phyloP scores from a whole-genome alignment of 2,888 invertebrate species.

The Limnephilus rhombicus region DNA sequence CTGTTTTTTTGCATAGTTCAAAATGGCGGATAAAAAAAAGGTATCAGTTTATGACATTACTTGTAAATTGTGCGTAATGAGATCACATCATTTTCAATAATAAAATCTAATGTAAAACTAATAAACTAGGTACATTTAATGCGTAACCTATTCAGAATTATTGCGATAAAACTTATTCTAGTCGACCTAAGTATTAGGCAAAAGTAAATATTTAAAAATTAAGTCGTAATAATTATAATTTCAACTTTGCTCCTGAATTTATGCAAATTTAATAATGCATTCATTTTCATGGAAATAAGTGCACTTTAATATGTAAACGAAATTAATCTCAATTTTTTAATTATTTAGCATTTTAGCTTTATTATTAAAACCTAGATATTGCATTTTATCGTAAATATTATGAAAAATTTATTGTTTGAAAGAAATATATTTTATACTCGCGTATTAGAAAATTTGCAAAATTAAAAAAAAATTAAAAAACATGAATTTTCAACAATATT shows the following conservation, averaged over 20 bases:
- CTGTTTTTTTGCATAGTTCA: neutral
- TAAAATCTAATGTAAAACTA: conserved; percentile 5
- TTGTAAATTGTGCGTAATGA: conserved; percentile 21
- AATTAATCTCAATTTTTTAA: neutral
- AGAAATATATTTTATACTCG: neutral
- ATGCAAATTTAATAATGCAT: neutral
- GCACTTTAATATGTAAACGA: neutral
- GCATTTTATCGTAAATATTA: neutral
- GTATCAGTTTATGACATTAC: neutral
- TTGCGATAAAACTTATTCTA: neutral
- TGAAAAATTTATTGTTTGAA: neutral
- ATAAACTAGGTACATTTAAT: conserved; percentile 25
- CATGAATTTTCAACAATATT: neutral
- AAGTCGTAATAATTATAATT: neutral
- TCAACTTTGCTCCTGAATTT: neutral
- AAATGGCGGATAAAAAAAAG: neutral
- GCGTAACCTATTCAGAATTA: conserved; percentile 12
- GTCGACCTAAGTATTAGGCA: neutral
- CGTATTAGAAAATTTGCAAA: neutral
- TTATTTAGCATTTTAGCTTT: neutral
- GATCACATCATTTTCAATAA: conserved; percentile 24
- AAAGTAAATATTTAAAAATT: conserved; percentile 16
- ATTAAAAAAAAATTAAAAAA: neutral
- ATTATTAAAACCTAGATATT: neutral
- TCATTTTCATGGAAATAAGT: neutral